Evolutionary conservation across 2,888 invertebrate genomes (phyloP), one percentile per base, ranked within the genome.

Genomic region (Dolichopus griseipennis): DNA sequence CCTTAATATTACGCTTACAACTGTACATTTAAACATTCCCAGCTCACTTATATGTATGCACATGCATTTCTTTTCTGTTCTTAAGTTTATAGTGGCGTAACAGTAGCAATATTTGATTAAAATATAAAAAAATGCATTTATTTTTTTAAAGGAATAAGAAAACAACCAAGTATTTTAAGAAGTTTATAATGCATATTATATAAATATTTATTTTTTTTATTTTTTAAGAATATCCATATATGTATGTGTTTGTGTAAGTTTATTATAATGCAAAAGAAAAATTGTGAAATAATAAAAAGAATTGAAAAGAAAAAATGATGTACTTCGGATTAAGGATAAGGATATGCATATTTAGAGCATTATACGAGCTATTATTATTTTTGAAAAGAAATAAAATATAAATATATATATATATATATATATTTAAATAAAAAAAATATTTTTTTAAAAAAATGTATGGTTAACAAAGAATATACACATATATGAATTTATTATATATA

Each of bases 341-440:
- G 41, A 41, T 52, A 52, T 52, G 15, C 52, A 52, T 52, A 52
- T 52, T 52, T 52, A 52, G 52, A 52, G 52, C 52, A 52, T 52
- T 52, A 52, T 52, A 52, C 52, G 52, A 52, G 52, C 15, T 52
- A 52, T 52, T 52, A 52, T 52, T 52, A 52, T 52, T 12, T 15
- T 52, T 52, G 18, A 52, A 52, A 52, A 52, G 2, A 27, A 27
- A 27, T 27, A 27, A 4, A 27, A 27, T 27, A 27, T 4, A 27
- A 27, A 27, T 27, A 27, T 5, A 27, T 27, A 27, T 27, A 27
- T 27, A 27, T 27, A 27, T 27, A 27, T 27, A 27, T 27, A 27
- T 27, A 27, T 27, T 27, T 27, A n/a, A n/a, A n/a, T n/a, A n/a
- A n/a, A n/a, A n/a, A n/a, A n/a, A n/a, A n/a, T n/a, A n/a, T n/a